These are phyloP conservation scores for Philereme vetulata DNA, from an alignment of 2,888 invertebrate genomes.

Conservation along the genomic window DNA sequence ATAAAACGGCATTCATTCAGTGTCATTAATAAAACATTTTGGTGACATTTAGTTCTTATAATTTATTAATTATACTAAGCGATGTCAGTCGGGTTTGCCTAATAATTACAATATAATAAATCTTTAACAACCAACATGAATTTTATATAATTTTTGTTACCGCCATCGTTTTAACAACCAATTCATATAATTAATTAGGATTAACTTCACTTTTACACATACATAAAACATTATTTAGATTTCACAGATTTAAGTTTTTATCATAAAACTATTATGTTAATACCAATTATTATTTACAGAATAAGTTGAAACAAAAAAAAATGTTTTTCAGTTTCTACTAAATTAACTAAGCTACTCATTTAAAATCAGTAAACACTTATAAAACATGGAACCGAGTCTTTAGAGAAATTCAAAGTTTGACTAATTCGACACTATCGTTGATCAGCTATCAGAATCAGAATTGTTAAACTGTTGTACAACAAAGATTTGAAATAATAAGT, in stretches of 20 bases:
- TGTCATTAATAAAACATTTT: conserved; percentile 45
- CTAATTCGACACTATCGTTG: no score
- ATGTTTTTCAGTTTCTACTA: no score
- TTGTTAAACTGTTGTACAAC: no score
- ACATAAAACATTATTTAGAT: neutral
- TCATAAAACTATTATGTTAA: neutral
- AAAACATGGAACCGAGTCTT: no score
- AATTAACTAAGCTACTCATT: no score
- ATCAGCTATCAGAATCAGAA: no score
- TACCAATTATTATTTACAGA: neutral
- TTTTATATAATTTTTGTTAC: conserved; percentile 16
- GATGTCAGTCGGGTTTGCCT: conserved; percentile 69
- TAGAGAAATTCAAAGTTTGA: no score
- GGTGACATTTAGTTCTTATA: conserved; percentile 14
- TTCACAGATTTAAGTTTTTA: neutral
- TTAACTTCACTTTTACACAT: no score
- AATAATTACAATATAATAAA: conserved; percentile 47
- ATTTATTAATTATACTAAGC: conserved; percentile 41
- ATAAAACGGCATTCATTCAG: conserved; percentile 56
- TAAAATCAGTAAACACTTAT: no score
- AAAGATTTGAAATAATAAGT: no score
- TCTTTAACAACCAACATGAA: conserved; percentile 57
- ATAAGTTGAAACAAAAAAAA: neutral
- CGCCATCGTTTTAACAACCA: neutral
- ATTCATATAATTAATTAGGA: neutral